Percentiles rank a stretch among this genome's conserved stretches.
These are phyloP conservation scores for Microtus ochrogaster DNA, from an alignment of 2,113 vertebrate species.

Conservation along the genomic window DNA sequence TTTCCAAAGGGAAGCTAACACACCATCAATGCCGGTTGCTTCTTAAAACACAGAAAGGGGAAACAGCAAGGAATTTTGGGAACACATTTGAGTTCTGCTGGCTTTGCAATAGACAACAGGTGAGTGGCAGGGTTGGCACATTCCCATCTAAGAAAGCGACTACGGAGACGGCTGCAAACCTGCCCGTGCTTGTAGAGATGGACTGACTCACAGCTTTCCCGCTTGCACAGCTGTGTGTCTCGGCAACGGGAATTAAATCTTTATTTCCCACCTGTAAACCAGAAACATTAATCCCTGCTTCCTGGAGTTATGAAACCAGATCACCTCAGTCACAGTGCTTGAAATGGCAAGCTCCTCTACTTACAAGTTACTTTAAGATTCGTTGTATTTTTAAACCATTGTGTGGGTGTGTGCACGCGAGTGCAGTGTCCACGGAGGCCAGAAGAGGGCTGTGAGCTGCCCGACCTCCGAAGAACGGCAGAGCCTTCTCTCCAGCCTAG, in stretches of 20 bases:
- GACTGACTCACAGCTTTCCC: not conserved
- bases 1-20: not conserved
- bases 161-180: not conserved
- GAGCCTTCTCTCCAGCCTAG: not conserved
- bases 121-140: not conserved
- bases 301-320: not conserved
- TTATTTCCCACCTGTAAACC: not conserved
- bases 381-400: not conserved
- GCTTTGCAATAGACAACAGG: not conserved
- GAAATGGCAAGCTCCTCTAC: not conserved
- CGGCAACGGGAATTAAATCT: not conserved
- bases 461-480: not conserved
- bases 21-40: not conserved
- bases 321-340: rapidly evolving
- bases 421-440: not conserved
- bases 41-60: not conserved
- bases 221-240: rapidly evolving
- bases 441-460: not conserved
- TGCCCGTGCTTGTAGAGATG: not conserved
- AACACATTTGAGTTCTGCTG: not conserved
- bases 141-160: not conserved
- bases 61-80: not conserved
- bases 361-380: not conserved
- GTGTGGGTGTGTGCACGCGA: not conserved
- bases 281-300: rapidly evolving